A percentile compares a stretch with the other conserved stretches of the same genome.
Conservation (phyloP, 2,888 invertebrate species). For the Drosophila koepferae region DNA sequence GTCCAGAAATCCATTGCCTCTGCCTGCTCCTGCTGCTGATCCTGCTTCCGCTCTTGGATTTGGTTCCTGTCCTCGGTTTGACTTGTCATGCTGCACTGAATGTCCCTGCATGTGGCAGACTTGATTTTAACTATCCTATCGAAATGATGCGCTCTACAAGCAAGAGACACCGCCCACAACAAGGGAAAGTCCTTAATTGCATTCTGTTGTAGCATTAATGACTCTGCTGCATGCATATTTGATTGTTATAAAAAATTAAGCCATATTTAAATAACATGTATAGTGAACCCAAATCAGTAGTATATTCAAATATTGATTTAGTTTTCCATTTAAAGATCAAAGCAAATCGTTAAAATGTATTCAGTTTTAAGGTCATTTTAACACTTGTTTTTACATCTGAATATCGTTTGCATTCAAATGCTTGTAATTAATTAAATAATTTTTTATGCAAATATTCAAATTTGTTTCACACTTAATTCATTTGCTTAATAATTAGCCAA, state of each 20-base stretch:
- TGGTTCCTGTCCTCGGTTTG: conserved; percentile 6
- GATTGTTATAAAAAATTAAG: neutral
- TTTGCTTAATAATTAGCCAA: conserved; percentile 41
- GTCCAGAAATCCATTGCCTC: conserved; percentile 37
- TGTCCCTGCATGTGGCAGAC: conserved; percentile 11
- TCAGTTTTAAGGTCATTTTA: neutral
- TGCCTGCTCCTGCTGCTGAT: neutral
- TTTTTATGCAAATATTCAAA: conserved; percentile 37
- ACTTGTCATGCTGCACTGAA: conserved; percentile 48
- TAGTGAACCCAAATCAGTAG: no score
- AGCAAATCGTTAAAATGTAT: neutral
- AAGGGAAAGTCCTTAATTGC: conserved; percentile 36
- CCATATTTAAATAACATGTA: neutral
- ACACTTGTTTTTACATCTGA: conserved; percentile 1
- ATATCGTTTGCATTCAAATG: conserved; percentile 16
- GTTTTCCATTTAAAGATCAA: neutral
- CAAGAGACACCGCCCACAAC: conserved; percentile 1
- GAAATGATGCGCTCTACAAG: conserved; percentile 34
- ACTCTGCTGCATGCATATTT: conserved; percentile 61
- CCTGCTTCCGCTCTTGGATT: neutral
- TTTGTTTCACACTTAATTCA: conserved; percentile 51
- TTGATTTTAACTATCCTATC: conserved; percentile 22
- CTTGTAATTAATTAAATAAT: conserved; percentile 28
- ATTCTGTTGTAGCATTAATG: conserved; percentile 33
- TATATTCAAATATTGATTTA: neutral